Conservation (phyloP, 2,888 invertebrate species). For the Troides aeacus region DNA sequence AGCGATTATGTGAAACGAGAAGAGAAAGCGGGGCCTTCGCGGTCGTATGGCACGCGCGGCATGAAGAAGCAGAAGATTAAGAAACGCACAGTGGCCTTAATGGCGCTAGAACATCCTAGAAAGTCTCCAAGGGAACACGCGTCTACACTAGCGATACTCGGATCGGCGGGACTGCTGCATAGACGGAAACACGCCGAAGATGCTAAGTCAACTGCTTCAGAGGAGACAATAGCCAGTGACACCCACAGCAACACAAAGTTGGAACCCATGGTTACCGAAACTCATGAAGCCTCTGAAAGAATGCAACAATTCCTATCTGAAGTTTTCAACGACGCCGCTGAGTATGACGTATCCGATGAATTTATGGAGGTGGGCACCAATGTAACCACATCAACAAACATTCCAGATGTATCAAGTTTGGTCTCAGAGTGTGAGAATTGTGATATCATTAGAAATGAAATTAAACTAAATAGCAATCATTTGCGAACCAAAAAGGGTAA, state of each 20-base stretch:
- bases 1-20: conserved; percentile 71
- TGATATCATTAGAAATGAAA: conserved; percentile 65
- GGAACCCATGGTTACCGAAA: conserved; percentile 56
- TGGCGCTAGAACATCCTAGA: conserved; percentile 82
- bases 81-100: conserved; percentile 54
- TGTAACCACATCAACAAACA: conserved; percentile 54
- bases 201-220: conserved; percentile 70
- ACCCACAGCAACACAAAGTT: conserved; percentile 54
- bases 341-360: conserved; percentile 73
- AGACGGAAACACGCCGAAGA: conserved; percentile 72
- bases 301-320: conserved; percentile 68
- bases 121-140: conserved; percentile 94
- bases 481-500: conserved; percentile 66
- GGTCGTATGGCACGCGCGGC: conserved; percentile 67
- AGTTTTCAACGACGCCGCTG: conserved; percentile 69
- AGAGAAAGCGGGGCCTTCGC: conserved; percentile 62
- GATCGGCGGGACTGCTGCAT: conserved; percentile 80
- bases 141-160: conserved; percentile 90
- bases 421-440: conserved; percentile 70
- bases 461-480: conserved; percentile 49
- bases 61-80: conserved; percentile 64
- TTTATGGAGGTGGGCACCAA: conserved; percentile 58
- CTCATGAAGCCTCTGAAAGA: conserved; percentile 63
- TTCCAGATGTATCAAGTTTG: conserved; percentile 70
- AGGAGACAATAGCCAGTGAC: conserved; percentile 63